Base-by-base conservation (phyloP, 2,113 vertebrate genomes). In the Paramormyrops kingsleyae region DNA sequence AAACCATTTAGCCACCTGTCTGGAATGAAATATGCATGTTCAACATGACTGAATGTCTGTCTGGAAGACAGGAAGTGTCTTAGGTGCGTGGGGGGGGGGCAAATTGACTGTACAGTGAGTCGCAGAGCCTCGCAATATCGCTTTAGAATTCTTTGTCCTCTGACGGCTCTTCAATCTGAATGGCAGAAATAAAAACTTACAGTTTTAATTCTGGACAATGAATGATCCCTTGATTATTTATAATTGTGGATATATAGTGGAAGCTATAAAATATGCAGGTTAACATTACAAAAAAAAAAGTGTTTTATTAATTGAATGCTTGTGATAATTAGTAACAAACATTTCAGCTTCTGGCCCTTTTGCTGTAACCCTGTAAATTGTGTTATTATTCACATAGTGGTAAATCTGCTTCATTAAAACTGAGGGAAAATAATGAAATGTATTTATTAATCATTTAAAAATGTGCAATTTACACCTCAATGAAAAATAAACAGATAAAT, bases 21-120 rank as follows among this genome's bases (percentile, higher is more conserved):
- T 86, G 47, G 53, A 66, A 85, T 89, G 59, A 84, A 85, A 85
- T 62, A 47, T 62, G 49, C 47, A 46, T 53, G 39, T 66, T 86
- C n/a, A 31, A 85, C 83, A 84, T 19, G 27, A 47, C n/a, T 66
- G 46, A 35, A 44, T 12, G 88, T 9, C 1, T 50, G 62, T 27
- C 62, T n/a, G 52, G 87, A 15, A 66, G 39, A 70, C 39, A 74
- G 42, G 24, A 88, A 70, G 62, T 13, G 24, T 6, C 0, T 47
- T 70, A 24, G 24, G 46, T 15, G 88, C 13, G 66, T 6, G 39
- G 39, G 52, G 1, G 4, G 53, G 6, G 59, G 56, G 24, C 31
- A 46, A 24, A 88, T 4, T 44, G 5, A 80, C 74, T 80, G 74
- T 19, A 39, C 35, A 42, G 35, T 42, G 35, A 80, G 74, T 42